phyloP scores from a whole-genome alignment of 1,140 invertebrate genomes.

The Ostrea edulis region DNA sequence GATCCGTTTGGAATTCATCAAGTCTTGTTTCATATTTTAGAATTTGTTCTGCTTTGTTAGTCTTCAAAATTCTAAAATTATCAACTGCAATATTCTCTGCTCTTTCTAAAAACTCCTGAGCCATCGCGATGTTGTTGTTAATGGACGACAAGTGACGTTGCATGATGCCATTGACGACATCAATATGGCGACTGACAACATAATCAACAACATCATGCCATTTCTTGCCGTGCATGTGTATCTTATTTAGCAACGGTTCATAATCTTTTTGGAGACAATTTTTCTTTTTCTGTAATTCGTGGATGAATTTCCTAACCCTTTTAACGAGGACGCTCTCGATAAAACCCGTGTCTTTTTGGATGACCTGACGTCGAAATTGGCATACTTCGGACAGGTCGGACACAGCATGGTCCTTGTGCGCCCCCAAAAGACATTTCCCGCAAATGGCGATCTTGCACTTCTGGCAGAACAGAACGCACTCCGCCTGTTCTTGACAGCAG shows the following conservation, averaged over 20 bases:
- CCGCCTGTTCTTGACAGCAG: neutral
- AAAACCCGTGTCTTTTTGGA: neutral
- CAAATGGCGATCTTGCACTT: neutral
- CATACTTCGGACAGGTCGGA: neutral
- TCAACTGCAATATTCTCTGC: neutral
- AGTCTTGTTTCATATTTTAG: neutral
- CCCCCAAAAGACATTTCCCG: neutral
- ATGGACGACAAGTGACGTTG: neutral
- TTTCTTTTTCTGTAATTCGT: neutral
- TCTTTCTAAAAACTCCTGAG: neutral
- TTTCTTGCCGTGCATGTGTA: neutral
- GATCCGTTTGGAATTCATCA: neutral
- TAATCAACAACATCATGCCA: neutral
- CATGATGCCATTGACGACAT: neutral
- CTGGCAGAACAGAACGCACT: neutral
- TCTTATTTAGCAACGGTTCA: neutral
- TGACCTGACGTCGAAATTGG: neutral
- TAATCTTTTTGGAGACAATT: neutral
- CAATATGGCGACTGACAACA: neutral
- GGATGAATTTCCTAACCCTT: neutral
- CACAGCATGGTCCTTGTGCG: neutral
- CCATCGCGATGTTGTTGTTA: neutral
- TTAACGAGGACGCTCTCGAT: neutral
- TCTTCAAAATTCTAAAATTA: neutral
- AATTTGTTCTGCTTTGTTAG: constrained; percentile 4